These are phyloP conservation scores for Ormia ochracea DNA, from an alignment of 2,888 invertebrate species.

Conservation along the genomic window DNA sequence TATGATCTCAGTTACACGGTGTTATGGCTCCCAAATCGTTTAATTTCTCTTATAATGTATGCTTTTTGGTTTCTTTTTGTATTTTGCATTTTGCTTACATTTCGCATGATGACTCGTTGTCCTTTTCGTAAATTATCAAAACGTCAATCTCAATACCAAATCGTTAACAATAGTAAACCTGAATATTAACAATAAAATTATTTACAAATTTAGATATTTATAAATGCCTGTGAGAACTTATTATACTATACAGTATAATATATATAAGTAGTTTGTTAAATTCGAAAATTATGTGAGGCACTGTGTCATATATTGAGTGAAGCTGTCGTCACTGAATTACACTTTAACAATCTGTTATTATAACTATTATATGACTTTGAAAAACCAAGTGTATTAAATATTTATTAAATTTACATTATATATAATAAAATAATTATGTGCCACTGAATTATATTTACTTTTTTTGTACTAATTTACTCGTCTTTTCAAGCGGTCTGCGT, in stretches of 20 bases:
- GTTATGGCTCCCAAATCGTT: constrained; percentile 74
- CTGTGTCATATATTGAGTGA: too few species aligned
- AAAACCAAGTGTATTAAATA: neutral
- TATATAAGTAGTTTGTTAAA: constrained; percentile 35
- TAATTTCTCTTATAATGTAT: constrained; percentile 71
- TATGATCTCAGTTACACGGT: constrained; percentile 74
- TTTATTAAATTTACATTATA: neutral
- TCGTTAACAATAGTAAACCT: constrained; percentile 71
- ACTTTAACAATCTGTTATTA: constrained; percentile 17
- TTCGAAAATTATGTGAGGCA: neutral
- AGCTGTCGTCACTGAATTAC: too few species aligned
- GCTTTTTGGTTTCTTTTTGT: constrained; percentile 73
- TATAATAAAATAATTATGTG: neutral
- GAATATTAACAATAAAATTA: constrained; percentile 69
- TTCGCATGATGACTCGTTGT: constrained; percentile 75
- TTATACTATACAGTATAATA: neutral
- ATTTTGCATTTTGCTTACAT: constrained; percentile 69
- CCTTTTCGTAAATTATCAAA: constrained; percentile 73
- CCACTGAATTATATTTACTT: neutral
- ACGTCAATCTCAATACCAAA: constrained; percentile 70
- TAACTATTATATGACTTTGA: neutral
- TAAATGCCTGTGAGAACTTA: constrained; percentile 8
- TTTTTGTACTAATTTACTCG: too few species aligned
- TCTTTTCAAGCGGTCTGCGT: too few species aligned
- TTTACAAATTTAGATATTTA: constrained; percentile 18